Conservation (phyloP, 2,888 invertebrate species). For the Cerastoderma edule region DNA sequence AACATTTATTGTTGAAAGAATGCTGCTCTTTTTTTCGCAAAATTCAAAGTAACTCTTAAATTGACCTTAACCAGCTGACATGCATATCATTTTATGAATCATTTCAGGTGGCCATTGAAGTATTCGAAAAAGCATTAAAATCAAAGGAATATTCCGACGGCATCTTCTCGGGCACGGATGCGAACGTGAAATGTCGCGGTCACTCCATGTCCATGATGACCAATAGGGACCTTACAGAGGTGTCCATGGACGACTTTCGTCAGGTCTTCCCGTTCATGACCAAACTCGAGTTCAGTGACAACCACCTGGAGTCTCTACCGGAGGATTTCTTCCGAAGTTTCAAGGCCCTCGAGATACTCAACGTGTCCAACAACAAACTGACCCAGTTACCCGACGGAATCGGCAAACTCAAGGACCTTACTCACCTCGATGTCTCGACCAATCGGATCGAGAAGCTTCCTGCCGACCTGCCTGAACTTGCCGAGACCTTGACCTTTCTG, state of each 20-base stretch:
- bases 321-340: slow-evolving; percentile 54
- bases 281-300: slow-evolving; percentile 68
- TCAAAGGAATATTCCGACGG: slow-evolving; percentile 12
- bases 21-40: too few species aligned
- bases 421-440: slow-evolving; percentile 58
- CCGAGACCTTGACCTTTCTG: slow-evolving; percentile 59
- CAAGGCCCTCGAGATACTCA: slow-evolving; percentile 54
- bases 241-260: slow-evolving; percentile 48
- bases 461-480: slow-evolving; percentile 47
- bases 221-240: slow-evolving; percentile 43
- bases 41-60: too few species aligned
- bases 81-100: too few species aligned
- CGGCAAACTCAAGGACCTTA: slow-evolving; percentile 25
- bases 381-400: slow-evolving; percentile 54
- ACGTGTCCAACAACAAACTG: slow-evolving; percentile 67
- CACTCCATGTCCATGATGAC: slow-evolving; percentile 62
- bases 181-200: slow-evolving; percentile 60
- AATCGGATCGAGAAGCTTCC: slow-evolving; percentile 65
- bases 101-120: slow-evolving; percentile 40
- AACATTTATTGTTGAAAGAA: too few species aligned
- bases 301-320: slow-evolving; percentile 63
- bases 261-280: slow-evolving; percentile 57
- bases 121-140: slow-evolving; percentile 34
- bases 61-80: too few species aligned
- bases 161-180: slow-evolving; percentile 27